Evolutionary conservation across 1,140 invertebrate genomes (phyloP).

Genomic region (Sipha flava): DNA sequence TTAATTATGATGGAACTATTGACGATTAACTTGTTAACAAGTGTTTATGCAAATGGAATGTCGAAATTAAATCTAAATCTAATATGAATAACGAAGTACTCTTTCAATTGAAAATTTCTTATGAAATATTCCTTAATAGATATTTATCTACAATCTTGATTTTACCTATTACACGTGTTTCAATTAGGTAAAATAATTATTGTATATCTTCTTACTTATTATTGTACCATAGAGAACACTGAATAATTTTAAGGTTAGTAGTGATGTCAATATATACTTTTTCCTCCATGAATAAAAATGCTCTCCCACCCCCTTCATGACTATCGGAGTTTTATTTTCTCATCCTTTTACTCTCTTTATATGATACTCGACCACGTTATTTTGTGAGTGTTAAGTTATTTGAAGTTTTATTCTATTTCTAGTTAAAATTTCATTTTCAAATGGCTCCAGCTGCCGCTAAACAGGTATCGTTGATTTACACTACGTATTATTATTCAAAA

Average conservation of each 20-base stretch:
- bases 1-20: no score
- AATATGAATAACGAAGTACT: no score
- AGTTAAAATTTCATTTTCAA: background rate
- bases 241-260: background rate
- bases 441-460: conserved; percentile 20
- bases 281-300: background rate
- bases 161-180: no score
- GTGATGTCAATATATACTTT: background rate
- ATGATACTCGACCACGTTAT: conserved; percentile 27
- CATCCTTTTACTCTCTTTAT: background rate
- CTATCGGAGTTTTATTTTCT: background rate
- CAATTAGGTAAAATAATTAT: no score
- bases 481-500: background rate
- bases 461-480: background rate
- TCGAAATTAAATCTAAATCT: no score
- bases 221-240: background rate
- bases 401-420: background rate
- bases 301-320: background rate
- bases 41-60: no score
- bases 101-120: no score
- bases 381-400: background rate
- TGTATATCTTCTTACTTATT: no score
- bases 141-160: no score
- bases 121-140: no score
- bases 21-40: no score